Base-by-base conservation (phyloP, 2,113 vertebrate species). In the Ciconia stormi region DNA sequence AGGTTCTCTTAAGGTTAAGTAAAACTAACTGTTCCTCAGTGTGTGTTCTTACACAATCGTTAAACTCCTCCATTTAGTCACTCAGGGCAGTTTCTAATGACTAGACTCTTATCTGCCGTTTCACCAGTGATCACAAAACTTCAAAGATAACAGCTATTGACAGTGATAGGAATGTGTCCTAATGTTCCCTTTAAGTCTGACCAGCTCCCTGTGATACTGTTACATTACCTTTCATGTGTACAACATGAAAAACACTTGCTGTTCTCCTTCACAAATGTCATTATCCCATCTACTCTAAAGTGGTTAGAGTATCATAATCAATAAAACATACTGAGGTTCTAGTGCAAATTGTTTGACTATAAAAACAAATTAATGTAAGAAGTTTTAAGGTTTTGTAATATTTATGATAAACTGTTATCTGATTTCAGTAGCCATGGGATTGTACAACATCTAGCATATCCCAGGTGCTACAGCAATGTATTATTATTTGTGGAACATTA, bases 401-500 rank as follows among this genome's bases (percentile, higher is more conserved):
- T 97, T 95, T 95, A 96, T 97, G 95, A 95, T 95, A 91, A 95
- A 94, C 73, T 95, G 66, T 93, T 94, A 95, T 85, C 96, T 93
- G 93, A 89, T 94, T 94, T 97, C 23, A 5, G 94, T 96, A 87
- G 92, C 95, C 81, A 65, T 79, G 92, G 92, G 83, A 95, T 95
- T 96, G 93, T 91, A 76, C 83, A 81, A 10, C 90, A 76, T 87
- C 73, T n/a, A 89, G 90, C 65, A 5, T 84, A 84, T 96, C 93
- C 67, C 93, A 94, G 92, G 96, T 97, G 91, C 91, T 95, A 36
- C 77, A 76, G 91, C 95, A 91, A 18, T 89, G 38, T 76, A 91
- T 95, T 97, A 93, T 87, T 97, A 96, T 96, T 96, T 97, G 95
- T 97, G 92, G 83, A 97, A 97, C 95, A 95, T 97, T 96, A 97